phyloP scores from a whole-genome alignment of 2,888 invertebrate genomes.

The Himalopsyche tibetana region DNA sequence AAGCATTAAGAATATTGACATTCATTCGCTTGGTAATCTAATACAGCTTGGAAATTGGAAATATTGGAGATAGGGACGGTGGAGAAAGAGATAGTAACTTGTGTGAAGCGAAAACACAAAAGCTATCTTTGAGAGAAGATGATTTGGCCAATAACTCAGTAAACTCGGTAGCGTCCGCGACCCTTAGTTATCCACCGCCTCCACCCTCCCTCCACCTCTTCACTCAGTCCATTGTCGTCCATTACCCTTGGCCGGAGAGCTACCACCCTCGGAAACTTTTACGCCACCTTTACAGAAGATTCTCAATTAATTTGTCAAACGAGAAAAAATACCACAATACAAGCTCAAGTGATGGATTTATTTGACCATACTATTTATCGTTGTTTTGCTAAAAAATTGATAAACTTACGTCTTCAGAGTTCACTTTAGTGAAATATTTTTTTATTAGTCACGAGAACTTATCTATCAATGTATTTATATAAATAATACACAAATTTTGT shows the following conservation, averaged over 20 bases:
- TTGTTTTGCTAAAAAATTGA: no score
- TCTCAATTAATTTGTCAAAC: not conserved
- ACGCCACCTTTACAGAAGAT: not conserved
- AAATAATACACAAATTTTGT: no score
- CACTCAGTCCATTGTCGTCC: constrained; percentile 42
- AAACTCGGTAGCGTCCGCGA: constrained; percentile 31
- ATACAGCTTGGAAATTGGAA: constrained; percentile 19
- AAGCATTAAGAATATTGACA: constrained; percentile 18
- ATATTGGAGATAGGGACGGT: not conserved
- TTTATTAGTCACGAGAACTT: no score
- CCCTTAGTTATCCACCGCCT: constrained; percentile 8
- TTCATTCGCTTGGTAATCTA: constrained; percentile 11
- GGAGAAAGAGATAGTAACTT: constrained; percentile 2
- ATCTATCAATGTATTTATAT: no score
- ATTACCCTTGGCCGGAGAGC: constrained; percentile 20
- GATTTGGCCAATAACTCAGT: constrained; percentile 34
- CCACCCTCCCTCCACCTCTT: not conserved
- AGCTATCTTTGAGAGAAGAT: constrained; percentile 31
- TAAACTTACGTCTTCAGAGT: no score
- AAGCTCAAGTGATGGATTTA: no score
- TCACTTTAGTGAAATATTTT: no score
- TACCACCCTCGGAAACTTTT: constrained; percentile 17
- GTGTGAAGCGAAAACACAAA: constrained; percentile 30
- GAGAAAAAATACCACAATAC: no score
- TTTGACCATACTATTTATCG: no score